These are phyloP conservation scores for Enoplosus armatus DNA, from an alignment of 2,797 vertebrate genomes.

Conservation along the genomic window DNA sequence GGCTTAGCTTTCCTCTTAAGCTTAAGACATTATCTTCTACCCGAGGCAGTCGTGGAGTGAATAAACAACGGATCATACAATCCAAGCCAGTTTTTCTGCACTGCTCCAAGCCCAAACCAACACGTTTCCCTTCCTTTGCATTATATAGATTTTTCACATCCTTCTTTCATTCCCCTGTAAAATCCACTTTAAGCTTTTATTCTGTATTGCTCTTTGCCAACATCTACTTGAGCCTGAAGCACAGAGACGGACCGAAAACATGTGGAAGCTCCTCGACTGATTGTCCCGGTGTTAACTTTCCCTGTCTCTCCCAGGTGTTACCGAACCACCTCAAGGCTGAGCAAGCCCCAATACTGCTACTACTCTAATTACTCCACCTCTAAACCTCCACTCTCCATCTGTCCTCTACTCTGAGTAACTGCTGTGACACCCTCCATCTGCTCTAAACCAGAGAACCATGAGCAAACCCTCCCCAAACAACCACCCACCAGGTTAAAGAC, in stretches of 20 bases:
- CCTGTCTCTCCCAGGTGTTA: slow-evolving; percentile 71
- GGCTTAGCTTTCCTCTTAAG: background rate
- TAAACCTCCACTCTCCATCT: slow-evolving; percentile 59
- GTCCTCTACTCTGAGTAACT: slow-evolving; percentile 55
- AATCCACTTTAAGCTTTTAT: slow-evolving; percentile 1
- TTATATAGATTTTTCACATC: slow-evolving; percentile 4
- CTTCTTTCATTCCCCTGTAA: slow-evolving; percentile 7
- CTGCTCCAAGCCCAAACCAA: slow-evolving; percentile 9
- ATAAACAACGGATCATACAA: slow-evolving; percentile 3
- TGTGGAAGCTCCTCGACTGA: slow-evolving; percentile 29
- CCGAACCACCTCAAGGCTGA: slow-evolving; percentile 44
- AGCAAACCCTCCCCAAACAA: slow-evolving; percentile 50
- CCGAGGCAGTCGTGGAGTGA: background rate
- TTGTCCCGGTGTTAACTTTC: slow-evolving; percentile 52
- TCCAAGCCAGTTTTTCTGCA: slow-evolving; percentile 2
- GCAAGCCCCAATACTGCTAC: slow-evolving; percentile 35
- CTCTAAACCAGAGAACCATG: slow-evolving; percentile 57
- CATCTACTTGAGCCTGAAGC: slow-evolving; percentile 16
- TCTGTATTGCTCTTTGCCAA: background rate
- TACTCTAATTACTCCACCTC: slow-evolving; percentile 54
- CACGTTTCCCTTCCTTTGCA: slow-evolving; percentile 3
- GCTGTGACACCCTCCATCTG: slow-evolving; percentile 40
- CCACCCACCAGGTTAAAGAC: slow-evolving; percentile 58
- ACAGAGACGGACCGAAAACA: background rate
- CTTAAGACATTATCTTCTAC: slow-evolving; percentile 1